Base-by-base conservation (phyloP, 1,140 invertebrate species). In the Drosophila tristis region DNA sequence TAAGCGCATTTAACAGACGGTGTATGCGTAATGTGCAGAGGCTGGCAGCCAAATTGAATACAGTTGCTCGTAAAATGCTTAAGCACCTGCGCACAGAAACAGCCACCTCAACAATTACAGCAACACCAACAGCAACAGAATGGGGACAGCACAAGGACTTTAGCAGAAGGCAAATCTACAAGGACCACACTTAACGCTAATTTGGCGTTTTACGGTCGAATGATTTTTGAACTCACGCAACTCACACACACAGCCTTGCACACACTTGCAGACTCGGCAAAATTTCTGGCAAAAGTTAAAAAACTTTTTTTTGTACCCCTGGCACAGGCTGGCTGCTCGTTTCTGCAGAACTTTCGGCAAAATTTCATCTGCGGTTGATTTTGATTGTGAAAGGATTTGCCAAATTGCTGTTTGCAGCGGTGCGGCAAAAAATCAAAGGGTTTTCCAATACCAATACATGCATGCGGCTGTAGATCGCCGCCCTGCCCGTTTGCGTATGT, bases 341-440 rank as follows among this genome's bases (percentile, higher is more conserved):
- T 85, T 59, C 61, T 73, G 70, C 64, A 60, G 50, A 75, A 74
- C 74, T 81, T 78, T 85, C 86, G 79, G 67, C 71, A 78, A 89
- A 89, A 87, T 87, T 87, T 87, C 82, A 84, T 89, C 89, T 91
- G 89, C 74, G 89, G 89, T 91, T 91, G 89, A 91, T 91, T 91
- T 91, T 91, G 89, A 91, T 91, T 91, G 89, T 91, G 89, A 91
- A 91, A 91, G 89, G 89, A 91, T 91, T 91, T 91, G 74, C 79
- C 84, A 91, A 91, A 91, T 91, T 91, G 89, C 84, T 91, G 84
- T 77, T 86, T 78, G 80, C 89, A 84, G 70, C 74, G 73, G 77
- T 87, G 82, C 82, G 82, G 84, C 84, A 87, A 89, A 87, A 87
- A 87, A 87, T 87, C 82, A 87, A 87, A 87, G 82, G 82, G 82